A percentile compares a stretch with the other conserved stretches of the same genome.
Evolutionary conservation across 2,113 vertebrate genomes (phyloP).

Genomic region (Rhizomys pruinosus): DNA sequence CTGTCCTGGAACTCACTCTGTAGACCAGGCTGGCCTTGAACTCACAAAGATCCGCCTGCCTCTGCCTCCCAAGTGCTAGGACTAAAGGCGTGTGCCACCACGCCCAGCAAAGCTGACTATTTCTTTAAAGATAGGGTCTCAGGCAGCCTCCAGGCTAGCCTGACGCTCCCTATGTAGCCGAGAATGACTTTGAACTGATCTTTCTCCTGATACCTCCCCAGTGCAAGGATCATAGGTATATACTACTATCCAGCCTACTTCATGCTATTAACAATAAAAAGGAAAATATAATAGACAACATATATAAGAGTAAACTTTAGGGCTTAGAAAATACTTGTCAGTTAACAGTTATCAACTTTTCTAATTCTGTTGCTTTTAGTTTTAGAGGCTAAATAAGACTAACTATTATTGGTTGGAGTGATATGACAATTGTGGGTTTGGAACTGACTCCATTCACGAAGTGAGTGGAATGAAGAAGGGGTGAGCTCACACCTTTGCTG

Average conservation of each 20-base stretch:
- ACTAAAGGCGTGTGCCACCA: too few relatives aligned
- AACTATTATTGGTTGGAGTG: constrained; percentile 16
- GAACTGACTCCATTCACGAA: constrained; percentile 68
- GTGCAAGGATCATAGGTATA: not conserved
- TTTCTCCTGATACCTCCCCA: not conserved
- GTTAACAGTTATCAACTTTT: constrained; percentile 25
- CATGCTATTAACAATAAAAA: constrained; percentile 46
- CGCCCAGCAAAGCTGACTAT: too few relatives aligned
- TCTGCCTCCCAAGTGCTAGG: too few relatives aligned
- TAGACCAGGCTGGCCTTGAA: too few relatives aligned
- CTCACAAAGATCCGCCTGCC: too few relatives aligned
- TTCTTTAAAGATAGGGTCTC: not conserved
- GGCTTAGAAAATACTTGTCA: not conserved
- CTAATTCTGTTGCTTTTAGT: constrained; percentile 11
- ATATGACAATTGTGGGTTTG: constrained; percentile 37
- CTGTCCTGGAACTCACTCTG: too few relatives aligned
- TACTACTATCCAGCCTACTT: not conserved
- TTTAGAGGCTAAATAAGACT: constrained; percentile 50
- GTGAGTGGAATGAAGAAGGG: constrained; percentile 71
- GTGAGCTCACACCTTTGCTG: constrained; percentile 81
- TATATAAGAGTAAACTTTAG: not conserved
- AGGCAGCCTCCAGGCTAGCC: not conserved
- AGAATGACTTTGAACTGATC: not conserved
- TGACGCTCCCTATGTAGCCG: not conserved
- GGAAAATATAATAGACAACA: not conserved